phyloP scores from a whole-genome alignment of 1,140 invertebrate species.

The Tribolium castaneum region DNA sequence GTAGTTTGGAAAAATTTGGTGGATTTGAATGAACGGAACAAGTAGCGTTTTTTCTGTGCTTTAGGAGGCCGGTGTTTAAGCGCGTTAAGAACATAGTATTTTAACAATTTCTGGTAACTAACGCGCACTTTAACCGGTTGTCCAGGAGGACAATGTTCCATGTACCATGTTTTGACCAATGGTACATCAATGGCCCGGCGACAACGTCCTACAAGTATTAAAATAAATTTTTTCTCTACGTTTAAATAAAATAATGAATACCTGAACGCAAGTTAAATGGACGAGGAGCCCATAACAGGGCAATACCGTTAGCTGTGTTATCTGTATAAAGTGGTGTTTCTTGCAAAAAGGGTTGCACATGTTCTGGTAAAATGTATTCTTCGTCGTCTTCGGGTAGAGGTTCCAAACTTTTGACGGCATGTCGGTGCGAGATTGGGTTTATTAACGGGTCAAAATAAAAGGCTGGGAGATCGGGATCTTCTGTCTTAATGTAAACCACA shows the following conservation, averaged over 20 bases:
- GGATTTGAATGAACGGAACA: constrained; percentile 99
- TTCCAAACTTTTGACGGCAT: constrained; percentile 87
- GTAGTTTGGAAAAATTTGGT: constrained; percentile 99
- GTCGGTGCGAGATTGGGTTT: constrained; percentile 97
- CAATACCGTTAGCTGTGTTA: constrained; percentile 99
- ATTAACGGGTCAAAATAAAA: constrained; percentile 99
- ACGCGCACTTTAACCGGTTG: constrained; percentile 99
- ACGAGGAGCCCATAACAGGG: constrained; percentile 97
- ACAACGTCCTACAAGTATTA: constrained; percentile 70
- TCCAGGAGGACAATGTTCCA: constrained; percentile 97
- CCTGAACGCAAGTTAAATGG: constrained; percentile 97
- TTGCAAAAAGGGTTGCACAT: constrained; percentile 91
- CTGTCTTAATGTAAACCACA: constrained; percentile 99
- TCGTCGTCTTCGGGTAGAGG: constrained; percentile 93
- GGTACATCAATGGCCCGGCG: constrained; percentile 96
- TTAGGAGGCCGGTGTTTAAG: constrained; percentile 97
- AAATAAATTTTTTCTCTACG: neutral
- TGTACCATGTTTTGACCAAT: constrained; percentile 97
- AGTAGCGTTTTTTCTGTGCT: constrained; percentile 97
- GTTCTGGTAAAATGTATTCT: constrained; percentile 92
- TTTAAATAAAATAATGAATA: constrained; percentile 12
- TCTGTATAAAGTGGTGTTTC: constrained; percentile 97
- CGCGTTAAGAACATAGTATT: constrained; percentile 98
- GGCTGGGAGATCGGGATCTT: constrained; percentile 99
- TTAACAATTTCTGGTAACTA: constrained; percentile 98